These are phyloP conservation scores for Trinectes maculatus DNA, from an alignment of 2,113 vertebrate species.

Conservation along the genomic window DNA sequence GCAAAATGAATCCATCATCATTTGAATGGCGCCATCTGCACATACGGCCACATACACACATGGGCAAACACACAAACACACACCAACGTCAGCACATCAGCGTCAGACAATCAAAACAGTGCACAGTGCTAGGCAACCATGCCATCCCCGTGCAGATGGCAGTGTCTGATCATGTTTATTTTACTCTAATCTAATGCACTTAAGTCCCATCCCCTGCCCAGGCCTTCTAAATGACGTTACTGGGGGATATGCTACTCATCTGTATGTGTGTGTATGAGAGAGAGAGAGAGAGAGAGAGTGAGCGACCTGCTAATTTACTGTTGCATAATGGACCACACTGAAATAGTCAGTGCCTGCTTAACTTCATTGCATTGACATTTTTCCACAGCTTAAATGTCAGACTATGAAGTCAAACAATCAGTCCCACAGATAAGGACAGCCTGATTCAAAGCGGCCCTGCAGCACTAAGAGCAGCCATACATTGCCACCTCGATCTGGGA, in stretches of 20 bases:
- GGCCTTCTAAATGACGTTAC: slow-evolving; percentile 56
- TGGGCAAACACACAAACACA: slow-evolving; percentile 26
- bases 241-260: slow-evolving; percentile 12
- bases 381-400: neutral
- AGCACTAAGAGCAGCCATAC: too few relatives aligned
- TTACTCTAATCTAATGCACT: slow-evolving; percentile 77
- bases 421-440: neutral
- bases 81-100: slow-evolving; percentile 53
- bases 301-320: neutral
- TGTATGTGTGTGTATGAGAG: slow-evolving; percentile 1
- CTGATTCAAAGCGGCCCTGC: neutral
- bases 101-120: slow-evolving; percentile 65
- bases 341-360: slow-evolving; percentile 8
- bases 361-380: neutral
- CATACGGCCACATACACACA: slow-evolving; percentile 41
- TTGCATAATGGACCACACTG: slow-evolving; percentile 7
- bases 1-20: slow-evolving; percentile 59
- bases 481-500: too few relatives aligned
- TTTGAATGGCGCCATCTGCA: slow-evolving; percentile 60
- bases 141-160: slow-evolving; percentile 75
- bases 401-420: neutral
- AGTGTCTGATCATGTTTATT: slow-evolving; percentile 78
- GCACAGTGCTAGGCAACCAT: slow-evolving; percentile 75
- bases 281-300: too few relatives aligned
- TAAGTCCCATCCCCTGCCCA: slow-evolving; percentile 61